Conservation (phyloP, 2,888 invertebrate genomes). For the Drosophila nr. medialis region DNA sequence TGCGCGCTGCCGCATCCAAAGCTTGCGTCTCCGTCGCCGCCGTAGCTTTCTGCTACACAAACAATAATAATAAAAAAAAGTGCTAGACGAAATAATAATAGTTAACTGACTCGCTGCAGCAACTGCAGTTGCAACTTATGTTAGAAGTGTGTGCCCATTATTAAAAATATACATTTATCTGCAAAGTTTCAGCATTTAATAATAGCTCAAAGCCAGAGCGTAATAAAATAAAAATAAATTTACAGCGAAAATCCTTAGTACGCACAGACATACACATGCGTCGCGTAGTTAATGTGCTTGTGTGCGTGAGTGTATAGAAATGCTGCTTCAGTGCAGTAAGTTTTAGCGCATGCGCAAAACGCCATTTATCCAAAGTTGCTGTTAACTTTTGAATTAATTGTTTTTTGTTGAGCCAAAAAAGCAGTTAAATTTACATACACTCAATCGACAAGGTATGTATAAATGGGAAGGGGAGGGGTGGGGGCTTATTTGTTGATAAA, state of each 20-base stretch:
- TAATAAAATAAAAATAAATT: constrained; percentile 71
- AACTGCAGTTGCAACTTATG: constrained; percentile 8
- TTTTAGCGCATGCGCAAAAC: constrained; percentile 69
- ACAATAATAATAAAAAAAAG: constrained; percentile 73
- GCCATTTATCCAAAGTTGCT: constrained; percentile 26
- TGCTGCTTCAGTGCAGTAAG: constrained; percentile 63
- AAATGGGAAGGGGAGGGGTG: constrained; percentile 1
- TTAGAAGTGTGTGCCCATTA: constrained; percentile 29
- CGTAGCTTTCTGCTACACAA: constrained; percentile 63
- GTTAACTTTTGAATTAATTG: constrained; percentile 70
- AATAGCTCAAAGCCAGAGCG: constrained; percentile 41
- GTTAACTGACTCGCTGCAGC: constrained; percentile 44
- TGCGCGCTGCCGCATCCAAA: constrained; percentile 35
- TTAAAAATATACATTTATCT: constrained; percentile 13
- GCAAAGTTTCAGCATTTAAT: constrained; percentile 2
- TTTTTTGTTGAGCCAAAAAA: constrained; percentile 52
- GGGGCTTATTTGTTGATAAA: constrained; percentile 43
- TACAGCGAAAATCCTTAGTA: constrained; percentile 72
- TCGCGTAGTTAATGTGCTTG: constrained; percentile 41
- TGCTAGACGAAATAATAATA: constrained; percentile 71
- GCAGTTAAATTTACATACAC: constrained; percentile 40
- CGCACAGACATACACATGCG: constrained; percentile 40
- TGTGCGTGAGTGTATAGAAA: constrained; percentile 59
- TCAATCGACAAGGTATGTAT: constrained; percentile 54
- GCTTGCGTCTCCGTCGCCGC: constrained; percentile 39